Evolutionary conservation across 2,797 vertebrate genomes (phyloP), one percentile per base, ranked within the genome.

Genomic region (Mionectes olivaceus): DNA sequence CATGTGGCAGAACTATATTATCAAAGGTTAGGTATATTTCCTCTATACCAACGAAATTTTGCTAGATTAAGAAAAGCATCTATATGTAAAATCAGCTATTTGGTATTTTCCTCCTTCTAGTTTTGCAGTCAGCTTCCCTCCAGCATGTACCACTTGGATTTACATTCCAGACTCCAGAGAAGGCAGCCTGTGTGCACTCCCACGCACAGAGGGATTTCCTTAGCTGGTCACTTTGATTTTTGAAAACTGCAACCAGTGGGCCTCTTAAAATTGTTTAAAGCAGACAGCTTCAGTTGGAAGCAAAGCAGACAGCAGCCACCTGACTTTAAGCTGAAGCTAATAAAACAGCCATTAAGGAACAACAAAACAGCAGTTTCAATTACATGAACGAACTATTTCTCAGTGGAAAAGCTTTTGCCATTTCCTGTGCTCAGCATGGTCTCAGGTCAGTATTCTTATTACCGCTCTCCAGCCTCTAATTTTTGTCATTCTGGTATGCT

Each of bases 131-230:
- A 63, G n/a, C 35, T 69, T 64, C 44, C 25, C 22, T 70, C 28
- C 41, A 60, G 27, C 7, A 16, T 9, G 21, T 49, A 67, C 43
- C 50, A 23, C 27, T 55, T 23, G 30, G 32, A 47, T 67, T 63
- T 79, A 55, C 27, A 73, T 22, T 80, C 28, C 44, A 50, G 47
- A 22, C 52, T 55, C 43, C 57, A 41, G 57, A 60, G 37, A 46
- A 37, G 30, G 15, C 46, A 65, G 16, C 4, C 23, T 2, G 0
- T 4, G 7, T 2, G 1, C 7, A 12, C 28, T 65, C 28, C 39
- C 33, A 25, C 0, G 0, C 27, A 11, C 33, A 33, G 14, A 52
- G 53, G 56, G 13, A 35, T 65, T 83, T 50, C 37, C 27, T 64
- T 21, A 47, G 33, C 37, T 1, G 5, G 27, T 33, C 49, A 28